Percentiles rank a stretch among this genome's conserved stretches.
These are phyloP conservation scores for Conus betulinus DNA, from an alignment of 1,140 invertebrate genomes.

Conservation along the genomic window DNA sequence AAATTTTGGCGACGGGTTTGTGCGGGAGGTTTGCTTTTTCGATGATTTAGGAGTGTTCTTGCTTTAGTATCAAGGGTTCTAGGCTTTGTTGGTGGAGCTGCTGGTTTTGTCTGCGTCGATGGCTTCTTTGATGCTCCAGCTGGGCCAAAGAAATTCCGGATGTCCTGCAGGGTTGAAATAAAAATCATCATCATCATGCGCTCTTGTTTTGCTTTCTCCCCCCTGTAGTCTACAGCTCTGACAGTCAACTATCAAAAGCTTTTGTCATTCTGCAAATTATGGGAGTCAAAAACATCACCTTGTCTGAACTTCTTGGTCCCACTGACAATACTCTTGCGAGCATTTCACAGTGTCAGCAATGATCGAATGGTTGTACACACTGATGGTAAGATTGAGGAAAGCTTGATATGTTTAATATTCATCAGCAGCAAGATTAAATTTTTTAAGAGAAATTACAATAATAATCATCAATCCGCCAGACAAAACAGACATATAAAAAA, in stretches of 20 bases:
- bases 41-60: not conserved
- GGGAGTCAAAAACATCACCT: too few species aligned
- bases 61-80: not conserved
- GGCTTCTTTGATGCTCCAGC: constrained; percentile 33
- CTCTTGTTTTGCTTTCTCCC: not conserved
- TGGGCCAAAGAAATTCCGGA: constrained; percentile 56
- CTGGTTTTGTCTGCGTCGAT: not conserved
- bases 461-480: too few species aligned
- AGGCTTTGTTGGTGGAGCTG: constrained; percentile 33
- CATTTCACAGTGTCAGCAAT: too few species aligned
- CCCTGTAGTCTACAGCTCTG: not conserved
- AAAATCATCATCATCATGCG: not conserved
- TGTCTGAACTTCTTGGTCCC: too few species aligned
- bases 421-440: too few species aligned
- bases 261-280: not conserved
- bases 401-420: too few species aligned
- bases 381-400: too few species aligned
- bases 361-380: too few species aligned
- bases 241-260: not conserved
- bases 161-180: constrained; percentile 46
- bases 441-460: too few species aligned
- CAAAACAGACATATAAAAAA: too few species aligned
- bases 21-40: not conserved
- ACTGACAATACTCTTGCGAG: too few species aligned
- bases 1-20: not conserved